A percentile compares a stretch with the other conserved stretches of the same genome.
These are phyloP conservation scores for Cryptoleucopteryx plumbea DNA, from an alignment of 2,113 vertebrate genomes.

Conservation along the genomic window DNA sequence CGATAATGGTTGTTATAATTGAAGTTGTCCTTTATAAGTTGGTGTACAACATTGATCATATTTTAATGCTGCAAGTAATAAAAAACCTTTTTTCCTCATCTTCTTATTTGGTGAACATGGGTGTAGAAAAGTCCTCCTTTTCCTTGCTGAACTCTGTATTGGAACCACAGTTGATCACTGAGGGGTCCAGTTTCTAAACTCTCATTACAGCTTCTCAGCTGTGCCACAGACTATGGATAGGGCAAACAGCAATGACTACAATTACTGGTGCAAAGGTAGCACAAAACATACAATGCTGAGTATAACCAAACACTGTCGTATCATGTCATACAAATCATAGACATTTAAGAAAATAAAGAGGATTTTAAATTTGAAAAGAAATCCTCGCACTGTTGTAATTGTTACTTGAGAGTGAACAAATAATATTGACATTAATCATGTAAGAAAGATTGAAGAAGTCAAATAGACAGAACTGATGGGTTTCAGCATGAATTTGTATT, in stretches of 20 bases:
- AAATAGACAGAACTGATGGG: neutral
- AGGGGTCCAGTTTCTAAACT: neutral
- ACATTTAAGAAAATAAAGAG: neutral
- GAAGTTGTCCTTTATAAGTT: neutral
- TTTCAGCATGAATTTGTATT: neutral
- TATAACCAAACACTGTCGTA: neutral
- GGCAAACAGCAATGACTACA: neutral
- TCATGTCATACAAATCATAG: neutral
- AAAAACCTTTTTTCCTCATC: neutral
- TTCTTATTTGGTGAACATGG: neutral
- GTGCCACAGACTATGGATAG: neutral
- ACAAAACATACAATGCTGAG: neutral
- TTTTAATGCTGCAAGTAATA: neutral
- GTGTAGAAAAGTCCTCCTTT: neutral
- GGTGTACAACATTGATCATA: accelerated
- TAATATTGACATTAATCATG: neutral
- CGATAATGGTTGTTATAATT: neutral
- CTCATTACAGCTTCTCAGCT: neutral
- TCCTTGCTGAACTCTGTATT: neutral
- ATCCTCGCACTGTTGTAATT: neutral
- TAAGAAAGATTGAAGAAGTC: neutral
- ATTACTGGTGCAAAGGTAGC: neutral
- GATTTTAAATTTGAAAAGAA: neutral
- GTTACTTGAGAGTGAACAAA: neutral
- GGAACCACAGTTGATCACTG: neutral